Base-by-base conservation (phyloP, 1,140 invertebrate species). In the Achroia grisella region DNA sequence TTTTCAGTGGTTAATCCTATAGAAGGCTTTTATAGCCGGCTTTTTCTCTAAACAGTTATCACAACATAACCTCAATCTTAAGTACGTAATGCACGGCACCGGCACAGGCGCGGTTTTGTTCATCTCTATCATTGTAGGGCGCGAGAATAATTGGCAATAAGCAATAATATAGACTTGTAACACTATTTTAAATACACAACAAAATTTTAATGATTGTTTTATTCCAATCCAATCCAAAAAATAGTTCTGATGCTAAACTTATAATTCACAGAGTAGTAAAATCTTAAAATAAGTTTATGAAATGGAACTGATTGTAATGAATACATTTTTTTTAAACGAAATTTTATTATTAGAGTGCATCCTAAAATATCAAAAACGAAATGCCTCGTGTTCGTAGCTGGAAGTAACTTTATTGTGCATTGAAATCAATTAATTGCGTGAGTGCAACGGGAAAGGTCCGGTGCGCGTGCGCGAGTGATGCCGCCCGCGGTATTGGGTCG, bases 51-150 rank as follows among this genome's bases (percentile, higher is more conserved):
- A 78, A 78, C 67, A 68, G 69, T 71, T 77, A 77, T 76, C 74
- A 85, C 73, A 85, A 84, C 78, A 84, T 84, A 84, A 80, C 80
- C 80, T 84, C 80, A 82, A 80, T 63, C 61, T 69, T 48, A 61
- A 66, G 52, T 67, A 71, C 54, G 68, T 69, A 71, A 55, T 62
- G 64, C 64, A 59, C 64, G 62, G 60, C 59, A 23, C 17, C 35
- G 4, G 35, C 35, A 71, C 59, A 66, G 73, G 54, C 61, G 64
- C 67, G 62, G 50, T 64, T 68, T 47, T 47, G 49, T 61, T 36
- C 41, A 52, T 48, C 44, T 65, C 27, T 47, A 44, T 31, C 43
- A 43, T 35, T 32, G 36, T 54, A 56, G 42, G 37, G 41, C 42
- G 39, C 41, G 37, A 58, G 39, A 53, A 59, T 49, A 69, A 81